Percentiles rank a stretch among this genome's conserved stretches.
These are phyloP conservation scores for Orussus abietinus DNA, from an alignment of 1,140 invertebrate genomes.

Conservation along the genomic window DNA sequence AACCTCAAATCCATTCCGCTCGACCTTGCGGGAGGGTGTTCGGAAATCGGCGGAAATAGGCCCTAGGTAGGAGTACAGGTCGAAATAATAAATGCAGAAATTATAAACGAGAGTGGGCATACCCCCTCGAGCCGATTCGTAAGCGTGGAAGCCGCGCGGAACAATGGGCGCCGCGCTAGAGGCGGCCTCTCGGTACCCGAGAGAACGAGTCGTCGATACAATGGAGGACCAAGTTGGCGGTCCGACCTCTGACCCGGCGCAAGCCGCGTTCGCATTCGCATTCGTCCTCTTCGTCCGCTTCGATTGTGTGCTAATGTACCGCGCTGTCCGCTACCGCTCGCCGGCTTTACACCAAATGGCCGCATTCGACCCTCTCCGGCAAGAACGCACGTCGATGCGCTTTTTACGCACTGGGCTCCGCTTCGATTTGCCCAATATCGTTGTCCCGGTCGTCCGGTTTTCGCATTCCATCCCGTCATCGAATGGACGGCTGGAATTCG, in stretches of 20 bases:
- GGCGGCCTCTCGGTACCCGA: slow-evolving; percentile 1
- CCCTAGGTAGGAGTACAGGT: too few species aligned
- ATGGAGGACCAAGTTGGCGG: slow-evolving; percentile 50
- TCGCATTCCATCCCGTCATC: too few species aligned
- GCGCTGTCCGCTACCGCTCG: slow-evolving; percentile 36
- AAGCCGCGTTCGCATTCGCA: slow-evolving; percentile 37
- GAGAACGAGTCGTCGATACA: slow-evolving; percentile 36
- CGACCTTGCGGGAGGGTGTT: too few species aligned
- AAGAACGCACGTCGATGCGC: slow-evolving; percentile 4
- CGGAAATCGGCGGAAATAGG: too few species aligned
- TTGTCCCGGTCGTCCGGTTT: too few species aligned
- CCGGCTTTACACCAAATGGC: slow-evolving; percentile 28
- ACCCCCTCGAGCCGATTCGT: slow-evolving; percentile 45
- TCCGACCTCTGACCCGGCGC: slow-evolving; percentile 46
- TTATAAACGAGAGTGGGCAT: slow-evolving; percentile 30
- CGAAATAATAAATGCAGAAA: slow-evolving; percentile 13
- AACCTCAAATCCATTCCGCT: too few species aligned
- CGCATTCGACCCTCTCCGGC: slow-evolving; percentile 4
- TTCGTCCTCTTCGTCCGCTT: slow-evolving; percentile 38
- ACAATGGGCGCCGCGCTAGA: slow-evolving; percentile 36
- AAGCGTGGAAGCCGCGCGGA: slow-evolving; percentile 47
- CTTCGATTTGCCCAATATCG: too few species aligned
- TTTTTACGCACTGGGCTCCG: background rate
- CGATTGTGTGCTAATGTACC: slow-evolving; percentile 53
- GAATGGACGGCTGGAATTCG: too few species aligned